Evolutionary conservation across 2,113 vertebrate species (phyloP), one percentile per base, ranked within the genome.

Genomic region (Pelecanoides urinatrix): DNA sequence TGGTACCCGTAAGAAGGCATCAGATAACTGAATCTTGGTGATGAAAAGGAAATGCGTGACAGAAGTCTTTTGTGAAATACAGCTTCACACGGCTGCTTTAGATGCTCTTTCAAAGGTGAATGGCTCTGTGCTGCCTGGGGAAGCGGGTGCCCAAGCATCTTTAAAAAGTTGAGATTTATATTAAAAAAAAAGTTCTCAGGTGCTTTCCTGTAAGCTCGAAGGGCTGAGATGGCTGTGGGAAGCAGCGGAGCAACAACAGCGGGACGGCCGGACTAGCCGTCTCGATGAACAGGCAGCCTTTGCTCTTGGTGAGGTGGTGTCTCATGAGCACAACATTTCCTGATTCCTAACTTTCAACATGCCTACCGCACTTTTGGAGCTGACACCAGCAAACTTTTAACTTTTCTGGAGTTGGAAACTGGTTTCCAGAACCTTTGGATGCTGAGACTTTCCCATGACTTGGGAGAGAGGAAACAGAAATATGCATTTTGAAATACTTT

Each of bases 401-500:
- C 27, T 30, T 44, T 42, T 36, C 19, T 55, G 32, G 40, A 86
- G 15, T 7, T 42, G 45, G 44, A 45, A 77, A 10, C 18, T 27
- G 11, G 5, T 74, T 74, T 52, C 16, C 27, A 63, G 44, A 56
- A 36, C 21, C 3, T 76, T 17, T 71, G 16, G 26, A 19, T 75
- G 29, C 15, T 62, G 40, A 66, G 29, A 27, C 3, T 79, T 47
- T 66, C 18, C 62, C 15, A 6, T 44, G 62, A 9, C 7, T 59
- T 15, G 10, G 36, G 47, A 52, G 42, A 62, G 20, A 40, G 36
- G 47, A 26, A 38, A 38, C 11, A 45, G 36, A 30, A 70, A 32
- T 19, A 21, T 0, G 0, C 4, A 11, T 53, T 71, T 76, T 52
- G 7, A 56, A 62, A 20, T 18, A 17, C 21, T 71, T 67, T 7